Evolutionary conservation across 2,113 vertebrate species (phyloP), one percentile per base, ranked within the genome.

Genomic region (Garra rufa): DNA sequence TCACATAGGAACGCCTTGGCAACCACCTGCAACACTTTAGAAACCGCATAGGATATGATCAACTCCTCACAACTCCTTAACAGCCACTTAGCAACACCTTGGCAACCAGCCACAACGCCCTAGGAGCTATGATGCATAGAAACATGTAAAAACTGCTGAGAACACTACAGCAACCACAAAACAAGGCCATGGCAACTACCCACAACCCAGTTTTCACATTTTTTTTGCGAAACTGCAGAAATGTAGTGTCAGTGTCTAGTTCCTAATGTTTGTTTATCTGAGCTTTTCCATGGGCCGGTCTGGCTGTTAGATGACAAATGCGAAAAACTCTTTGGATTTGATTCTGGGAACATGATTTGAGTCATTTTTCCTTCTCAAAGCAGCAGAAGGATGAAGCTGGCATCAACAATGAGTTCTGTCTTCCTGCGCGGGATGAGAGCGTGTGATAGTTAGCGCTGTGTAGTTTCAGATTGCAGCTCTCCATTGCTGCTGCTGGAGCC

Each of bases 401-500:
- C 38, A 10, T 83, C 55, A 75, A 75, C 69, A 63, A 34, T 48
- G 82, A 65, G 21, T 21, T 30, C 52, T 63, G 48, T 74, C 26
- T 57, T 70, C 65, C 76, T 71, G 14, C 26, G 30, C 19, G 71
- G 69, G 55, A 71, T 46, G 76, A 34, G 38, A 73, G 57, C 55
- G 26, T 75, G 43, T 30, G 67, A 74, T 79, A 19, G 44, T 24
- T 1, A 75, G 7, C 11, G 34, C 59, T 14, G 59, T 67, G n/a
- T 65, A 76, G 71, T 82, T 52, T 86, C 59, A 34, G 59, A 74
- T 86, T 86, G 59, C 71, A 74, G 84, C 44, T 80, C 70, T 76
- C 82, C 71, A 76, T 76, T 65, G 82, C 69, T 61, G 83, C 46
- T 70, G 61, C 57, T 41, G 76, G 75, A 78, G 30, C 41, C 24